Evolutionary conservation across 2,797 vertebrate species (phyloP), one percentile per base, ranked within the genome.

Genomic region (Alexandromys oeconomus): DNA sequence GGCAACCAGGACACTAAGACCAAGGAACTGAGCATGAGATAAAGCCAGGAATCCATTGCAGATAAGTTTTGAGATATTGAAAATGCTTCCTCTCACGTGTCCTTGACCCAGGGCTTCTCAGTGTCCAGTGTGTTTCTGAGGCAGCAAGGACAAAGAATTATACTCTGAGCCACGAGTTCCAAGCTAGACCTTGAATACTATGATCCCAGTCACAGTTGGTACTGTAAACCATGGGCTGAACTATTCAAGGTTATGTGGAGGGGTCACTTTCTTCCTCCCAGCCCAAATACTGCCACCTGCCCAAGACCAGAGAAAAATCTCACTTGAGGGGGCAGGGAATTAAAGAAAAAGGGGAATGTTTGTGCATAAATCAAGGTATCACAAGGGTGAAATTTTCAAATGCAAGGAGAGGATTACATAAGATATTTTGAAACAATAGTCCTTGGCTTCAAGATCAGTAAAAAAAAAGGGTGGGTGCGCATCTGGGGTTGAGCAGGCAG

Each of bases 121-220:
- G 25, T 82, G n/a, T 54, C 81, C 29, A 34, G 54, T 81, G 21
- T 7, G 59, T 59, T 37, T 88, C n/a, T 43, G 29, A 73, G 31
- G 46, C 65, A 86, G 19, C 29, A 81, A 93, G 46, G 65, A 88
- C 46, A 91, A 94, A 92, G 77, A 76, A 67, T 76, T n/a, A 89
- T 29, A 48, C 57, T 63, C 82, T 23, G 29, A 76, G 3, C 73
- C 23, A 40, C 40, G 19, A 94, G 7, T 88, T 88, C 48, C 74
- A 86, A 94, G 91, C 67, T 17, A 65, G 34, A 19, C 21, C n/a
- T n/a, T 94, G 57, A 92, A 73, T 78, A 84, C 73, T 17, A 85
- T 69, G 67, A 86, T 59, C 65, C 25, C 57, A 77, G 59, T 43
- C 89, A 65, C 71, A 86, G 21, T 86, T 31, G 65, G 34, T 87